Base-by-base conservation (phyloP, 2,888 invertebrate genomes). In the Andricus quercusramuli region DNA sequence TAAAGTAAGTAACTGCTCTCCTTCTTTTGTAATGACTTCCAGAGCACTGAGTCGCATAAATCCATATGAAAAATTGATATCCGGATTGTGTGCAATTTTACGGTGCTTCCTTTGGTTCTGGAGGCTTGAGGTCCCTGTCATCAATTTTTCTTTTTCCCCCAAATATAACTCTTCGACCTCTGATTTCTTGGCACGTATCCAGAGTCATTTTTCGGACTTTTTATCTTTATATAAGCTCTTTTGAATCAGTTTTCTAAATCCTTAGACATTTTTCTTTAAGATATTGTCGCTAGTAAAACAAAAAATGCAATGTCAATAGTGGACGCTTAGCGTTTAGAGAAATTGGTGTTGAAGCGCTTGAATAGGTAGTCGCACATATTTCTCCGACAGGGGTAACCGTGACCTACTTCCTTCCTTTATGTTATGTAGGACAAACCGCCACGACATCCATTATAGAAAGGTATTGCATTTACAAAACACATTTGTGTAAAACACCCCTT, bases 331-430 rank as follows among this genome's bases (percentile, higher is more conserved):
- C 56, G 59, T 74, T 80, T 78, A 32, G n/a, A 29, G 51, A 56
- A 32, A 56, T 78, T 78, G 68, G 25, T 22, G 32, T 78, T 68
- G 78, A 64, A 74, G 77, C 80, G 83, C 77, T 70, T 79, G 80
- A 80, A 78, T 80, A 82, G 67, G 74, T 79, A 76, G 68, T 70
- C 77, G 78, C 84, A 83, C 77, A 81, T 82, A 86, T 86, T 85
- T 84, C 82, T 84, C 82, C 79, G 81, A 86, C 80, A 83, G 83
- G 85, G 86, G 85, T 88, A 88, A 88, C 85, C 84, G 85, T 87
- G 87, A 91, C 91, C 91, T 85, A 91, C 84, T 90, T 91, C 84
- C 84, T 90, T 91, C 84, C 68, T 64, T 82, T 51, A 85, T 84
- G 80, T 84, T 51, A 85, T 84, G 80, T 85, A 83, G 85, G 82